These are phyloP conservation scores for Mallateleia sp. DNA, from an alignment of 2,888 invertebrate genomes.

Conservation along the genomic window DNA sequence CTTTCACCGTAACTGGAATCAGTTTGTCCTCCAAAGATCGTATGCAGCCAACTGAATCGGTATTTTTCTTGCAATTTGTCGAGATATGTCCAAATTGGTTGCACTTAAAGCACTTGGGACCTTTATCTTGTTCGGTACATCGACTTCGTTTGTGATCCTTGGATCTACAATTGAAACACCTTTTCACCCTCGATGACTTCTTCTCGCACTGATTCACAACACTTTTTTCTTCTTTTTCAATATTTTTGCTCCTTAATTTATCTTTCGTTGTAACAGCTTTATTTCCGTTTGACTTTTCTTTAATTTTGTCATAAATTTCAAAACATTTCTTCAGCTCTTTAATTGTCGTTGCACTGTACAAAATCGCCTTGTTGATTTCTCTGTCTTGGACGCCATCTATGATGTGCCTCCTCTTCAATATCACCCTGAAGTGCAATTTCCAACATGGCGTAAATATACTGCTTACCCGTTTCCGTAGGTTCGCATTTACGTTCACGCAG, in stretches of 20 bases:
- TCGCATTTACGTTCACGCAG: constrained; percentile 58
- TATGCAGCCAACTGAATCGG: background rate
- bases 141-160: constrained; percentile 43
- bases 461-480: constrained; percentile 51
- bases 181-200: constrained; percentile 14
- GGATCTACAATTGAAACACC: constrained; percentile 70
- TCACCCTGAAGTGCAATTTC: constrained; percentile 75
- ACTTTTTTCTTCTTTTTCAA: background rate
- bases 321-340: constrained; percentile 65
- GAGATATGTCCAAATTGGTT: constrained; percentile 75
- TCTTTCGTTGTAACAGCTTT: background rate
- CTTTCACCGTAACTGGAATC: constrained; percentile 43
- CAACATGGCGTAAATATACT: constrained; percentile 78
- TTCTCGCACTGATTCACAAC: background rate
- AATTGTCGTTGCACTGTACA: constrained; percentile 61
- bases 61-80: background rate
- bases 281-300: constrained; percentile 5
- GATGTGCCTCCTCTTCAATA: constrained; percentile 77
- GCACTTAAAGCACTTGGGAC: constrained; percentile 78
- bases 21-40: background rate
- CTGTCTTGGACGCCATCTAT: constrained; percentile 75
- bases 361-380: constrained; percentile 67
- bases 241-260: background rate
- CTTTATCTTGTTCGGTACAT: constrained; percentile 63
- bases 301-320: constrained; percentile 66